Evolutionary conservation across 2,113 vertebrate species (phyloP).

Genomic region (Perognathus longimembris): DNA sequence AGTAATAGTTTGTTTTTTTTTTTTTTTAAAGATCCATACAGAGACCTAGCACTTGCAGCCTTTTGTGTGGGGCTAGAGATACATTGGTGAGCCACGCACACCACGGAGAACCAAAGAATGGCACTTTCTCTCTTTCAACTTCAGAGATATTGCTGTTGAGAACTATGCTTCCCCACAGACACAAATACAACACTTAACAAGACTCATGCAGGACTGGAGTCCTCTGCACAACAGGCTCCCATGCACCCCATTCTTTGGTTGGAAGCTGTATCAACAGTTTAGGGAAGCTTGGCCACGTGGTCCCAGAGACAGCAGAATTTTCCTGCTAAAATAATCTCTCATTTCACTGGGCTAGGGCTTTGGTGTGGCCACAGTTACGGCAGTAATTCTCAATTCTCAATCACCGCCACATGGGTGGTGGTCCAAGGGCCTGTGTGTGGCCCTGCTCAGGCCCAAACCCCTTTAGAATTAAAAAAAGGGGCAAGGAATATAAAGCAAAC

Average conservation of each 20-base stretch:
- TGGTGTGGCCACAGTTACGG: background rate
- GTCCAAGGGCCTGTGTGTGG: background rate
- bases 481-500: conserved; percentile 19
- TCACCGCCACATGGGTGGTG: background rate
- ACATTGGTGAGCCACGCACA: conserved; percentile 31
- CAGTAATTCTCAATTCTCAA: conserved; percentile 25
- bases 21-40: background rate
- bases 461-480: background rate
- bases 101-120: background rate
- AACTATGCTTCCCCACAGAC: background rate
- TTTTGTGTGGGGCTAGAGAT: conserved; percentile 34
- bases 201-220: background rate
- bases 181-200: background rate
- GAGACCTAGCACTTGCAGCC: background rate
- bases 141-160: conserved; percentile 29
- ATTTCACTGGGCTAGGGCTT: background rate
- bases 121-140: background rate
- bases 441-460: background rate
- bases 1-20: too few relatives aligned
- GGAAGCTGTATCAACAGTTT: background rate
- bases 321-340: background rate
- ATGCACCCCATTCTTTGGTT: conserved; percentile 11
- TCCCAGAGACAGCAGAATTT: conserved; percentile 29
- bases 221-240: background rate
- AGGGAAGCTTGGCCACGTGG: background rate